These are phyloP conservation scores for Temnothorax unifasciatus DNA, from an alignment of 2,888 invertebrate genomes.

Conservation along the genomic window DNA sequence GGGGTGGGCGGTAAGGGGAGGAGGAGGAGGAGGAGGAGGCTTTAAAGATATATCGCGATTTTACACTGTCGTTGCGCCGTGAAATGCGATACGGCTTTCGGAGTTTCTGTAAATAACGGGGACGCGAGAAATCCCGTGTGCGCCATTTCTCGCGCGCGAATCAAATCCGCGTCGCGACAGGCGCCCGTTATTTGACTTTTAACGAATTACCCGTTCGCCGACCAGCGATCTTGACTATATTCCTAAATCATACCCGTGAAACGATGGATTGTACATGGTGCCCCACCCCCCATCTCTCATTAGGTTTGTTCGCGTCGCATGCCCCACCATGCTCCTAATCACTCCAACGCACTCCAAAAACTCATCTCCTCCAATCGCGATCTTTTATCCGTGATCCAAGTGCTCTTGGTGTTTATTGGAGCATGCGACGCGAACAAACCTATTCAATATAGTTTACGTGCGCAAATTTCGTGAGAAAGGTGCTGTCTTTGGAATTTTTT, in stretches of 20 bases:
- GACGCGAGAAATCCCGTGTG: constrained; percentile 33
- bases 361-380: too few relatives aligned
- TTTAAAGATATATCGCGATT: constrained; percentile 56
- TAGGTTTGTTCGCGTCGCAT: too few relatives aligned
- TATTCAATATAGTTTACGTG: background rate
- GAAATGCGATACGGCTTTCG: constrained; percentile 32
- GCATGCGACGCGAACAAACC: too few relatives aligned
- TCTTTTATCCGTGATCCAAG: too few relatives aligned
- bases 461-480: background rate
- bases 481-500: background rate
- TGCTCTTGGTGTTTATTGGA: too few relatives aligned
- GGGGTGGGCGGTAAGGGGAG: background rate
- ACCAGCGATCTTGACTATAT: constrained; percentile 14
- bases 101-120: constrained; percentile 47
- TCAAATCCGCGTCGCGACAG: constrained; percentile 33
- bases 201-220: constrained; percentile 28
- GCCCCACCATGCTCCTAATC: too few relatives aligned
- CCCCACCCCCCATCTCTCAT: background rate
- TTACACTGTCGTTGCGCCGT: constrained; percentile 40
- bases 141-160: constrained; percentile 41
- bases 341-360: too few relatives aligned
- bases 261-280: background rate
- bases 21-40: background rate
- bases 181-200: constrained; percentile 44
- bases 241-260: constrained; percentile 35